Conservation (phyloP, 2,113 vertebrate genomes). For the Lepisosteus osseus region DNA sequence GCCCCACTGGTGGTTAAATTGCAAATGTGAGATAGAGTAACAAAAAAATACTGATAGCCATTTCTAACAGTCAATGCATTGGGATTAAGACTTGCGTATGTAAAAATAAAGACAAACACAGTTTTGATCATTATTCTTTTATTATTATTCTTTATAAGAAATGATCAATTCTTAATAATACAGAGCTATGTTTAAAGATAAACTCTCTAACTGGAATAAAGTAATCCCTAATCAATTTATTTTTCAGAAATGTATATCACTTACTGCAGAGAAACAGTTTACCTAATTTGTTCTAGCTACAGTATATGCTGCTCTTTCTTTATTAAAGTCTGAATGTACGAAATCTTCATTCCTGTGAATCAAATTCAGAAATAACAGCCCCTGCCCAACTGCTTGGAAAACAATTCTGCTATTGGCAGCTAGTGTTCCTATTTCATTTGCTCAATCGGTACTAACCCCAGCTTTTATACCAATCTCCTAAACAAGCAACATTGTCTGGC, state of each 20-base stretch:
- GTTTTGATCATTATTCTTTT: neutral
- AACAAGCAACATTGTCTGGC: no score
- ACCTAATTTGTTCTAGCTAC: neutral
- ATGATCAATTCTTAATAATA: neutral
- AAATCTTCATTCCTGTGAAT: neutral
- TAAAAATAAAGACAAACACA: neutral
- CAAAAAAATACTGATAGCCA: constrained; percentile 12
- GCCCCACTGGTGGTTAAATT: constrained; percentile 15
- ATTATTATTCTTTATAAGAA: neutral
- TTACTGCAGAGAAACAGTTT: neutral
- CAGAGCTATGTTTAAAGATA: neutral
- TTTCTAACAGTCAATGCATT: constrained; percentile 13
- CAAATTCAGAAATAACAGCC: neutral
- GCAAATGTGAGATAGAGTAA: constrained; percentile 21
- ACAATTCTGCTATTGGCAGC: constrained; percentile 11
- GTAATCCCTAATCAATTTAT: no score
- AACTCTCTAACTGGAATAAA: neutral
- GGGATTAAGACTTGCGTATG: neutral
- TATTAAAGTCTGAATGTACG: neutral
- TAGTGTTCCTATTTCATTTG: neutral
- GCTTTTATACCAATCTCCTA: no score
- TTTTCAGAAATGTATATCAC: no score
- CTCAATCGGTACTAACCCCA: no score
- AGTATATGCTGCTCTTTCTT: neutral
- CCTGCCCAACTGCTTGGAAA: neutral